Percentiles rank a stretch among this genome's conserved stretches.
phyloP scores from a whole-genome alignment of 2,797 vertebrate species.

The Tenualosa thibaudeaui region DNA sequence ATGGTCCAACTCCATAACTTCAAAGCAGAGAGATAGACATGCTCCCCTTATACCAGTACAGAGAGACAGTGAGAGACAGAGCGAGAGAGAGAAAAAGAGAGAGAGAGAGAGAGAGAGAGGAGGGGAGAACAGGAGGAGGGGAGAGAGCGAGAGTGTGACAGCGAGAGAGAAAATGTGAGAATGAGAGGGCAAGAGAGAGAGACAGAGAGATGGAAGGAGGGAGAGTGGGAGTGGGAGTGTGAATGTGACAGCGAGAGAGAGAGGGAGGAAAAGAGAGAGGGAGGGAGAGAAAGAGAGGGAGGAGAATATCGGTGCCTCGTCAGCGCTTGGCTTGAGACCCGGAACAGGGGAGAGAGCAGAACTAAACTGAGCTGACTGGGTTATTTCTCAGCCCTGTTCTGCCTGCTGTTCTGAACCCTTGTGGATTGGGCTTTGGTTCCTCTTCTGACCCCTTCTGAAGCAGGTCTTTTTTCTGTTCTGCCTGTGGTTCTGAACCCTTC shows the following conservation, averaged over 20 bases:
- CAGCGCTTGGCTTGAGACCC: background rate
- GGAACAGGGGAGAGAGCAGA: too few species aligned
- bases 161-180: background rate
- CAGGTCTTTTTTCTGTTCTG: too few species aligned
- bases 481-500: too few species aligned
- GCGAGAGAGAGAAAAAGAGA: background rate
- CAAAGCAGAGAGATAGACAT: constrained; percentile 64
- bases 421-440: too few species aligned
- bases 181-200: background rate
- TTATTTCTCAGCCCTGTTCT: too few species aligned
- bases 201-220: background rate
- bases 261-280: background rate
- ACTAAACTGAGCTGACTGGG: too few species aligned
- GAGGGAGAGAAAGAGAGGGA: background rate
- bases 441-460: too few species aligned
- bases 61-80: background rate
- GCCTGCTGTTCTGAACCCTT: too few species aligned
- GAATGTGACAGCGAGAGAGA: background rate
- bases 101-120: background rate
- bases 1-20: constrained; percentile 78
- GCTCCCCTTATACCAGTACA: constrained; percentile 46
- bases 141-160: background rate
- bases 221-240: background rate
- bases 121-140: background rate
- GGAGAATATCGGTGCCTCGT: background rate